These are phyloP conservation scores for Hydrolagus affinis DNA, from an alignment of 2,113 vertebrate species.

Conservation along the genomic window DNA sequence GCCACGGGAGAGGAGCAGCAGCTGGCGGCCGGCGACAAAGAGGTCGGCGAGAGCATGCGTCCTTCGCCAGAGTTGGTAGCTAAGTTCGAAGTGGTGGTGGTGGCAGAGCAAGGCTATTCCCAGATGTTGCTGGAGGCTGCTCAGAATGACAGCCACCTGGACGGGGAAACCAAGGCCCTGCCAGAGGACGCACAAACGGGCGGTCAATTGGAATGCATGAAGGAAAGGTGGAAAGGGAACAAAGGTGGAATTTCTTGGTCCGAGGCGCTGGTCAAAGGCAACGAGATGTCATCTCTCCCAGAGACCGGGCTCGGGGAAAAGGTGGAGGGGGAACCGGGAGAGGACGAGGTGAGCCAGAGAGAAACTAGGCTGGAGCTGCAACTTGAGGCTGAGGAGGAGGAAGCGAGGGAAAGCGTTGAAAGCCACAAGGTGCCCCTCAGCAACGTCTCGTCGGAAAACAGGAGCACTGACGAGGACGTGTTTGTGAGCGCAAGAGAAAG, in stretches of 20 bases:
- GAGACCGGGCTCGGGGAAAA: too few relatives aligned
- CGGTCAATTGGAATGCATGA: too few relatives aligned
- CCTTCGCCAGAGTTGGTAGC: not conserved
- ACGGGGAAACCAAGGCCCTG: too few relatives aligned
- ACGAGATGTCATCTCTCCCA: too few relatives aligned
- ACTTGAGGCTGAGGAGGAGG: too few relatives aligned
- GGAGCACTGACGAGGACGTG: not conserved
- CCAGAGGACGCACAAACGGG: too few relatives aligned
- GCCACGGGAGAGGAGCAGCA: not conserved
- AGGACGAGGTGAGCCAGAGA: too few relatives aligned
- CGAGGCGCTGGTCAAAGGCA: not conserved
- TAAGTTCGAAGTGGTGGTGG: not conserved
- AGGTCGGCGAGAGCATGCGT: not conserved
- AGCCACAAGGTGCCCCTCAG: not conserved
- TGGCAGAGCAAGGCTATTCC: not conserved
- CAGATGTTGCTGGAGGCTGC: too few relatives aligned
- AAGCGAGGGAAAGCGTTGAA: not conserved
- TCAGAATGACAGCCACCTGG: too few relatives aligned
- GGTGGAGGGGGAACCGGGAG: not conserved
- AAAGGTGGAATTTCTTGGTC: not conserved
- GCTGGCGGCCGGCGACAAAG: not conserved
- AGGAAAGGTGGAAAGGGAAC: not conserved
- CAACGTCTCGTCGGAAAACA: not conserved
- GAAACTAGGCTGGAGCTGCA: not conserved
- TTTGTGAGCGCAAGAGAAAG: constrained; percentile 28